These are phyloP conservation scores for Petrocephalus zakoni DNA, from an alignment of 2,113 vertebrate genomes.

Conservation along the genomic window DNA sequence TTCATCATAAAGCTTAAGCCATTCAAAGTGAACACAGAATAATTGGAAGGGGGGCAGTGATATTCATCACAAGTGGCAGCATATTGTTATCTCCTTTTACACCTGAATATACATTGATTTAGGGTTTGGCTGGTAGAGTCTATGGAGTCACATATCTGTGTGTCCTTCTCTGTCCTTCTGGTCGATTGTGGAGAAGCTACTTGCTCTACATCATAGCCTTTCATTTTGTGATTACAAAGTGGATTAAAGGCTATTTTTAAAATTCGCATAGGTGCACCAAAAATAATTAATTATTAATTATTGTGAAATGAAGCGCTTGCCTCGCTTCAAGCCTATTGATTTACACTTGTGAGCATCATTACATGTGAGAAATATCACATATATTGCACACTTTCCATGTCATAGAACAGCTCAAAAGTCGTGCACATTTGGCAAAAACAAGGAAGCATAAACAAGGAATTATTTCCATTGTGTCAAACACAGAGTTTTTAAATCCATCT, in stretches of 20 bases:
- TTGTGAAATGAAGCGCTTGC: not conserved
- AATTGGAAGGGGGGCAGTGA: not conserved
- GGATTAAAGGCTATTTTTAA: not conserved
- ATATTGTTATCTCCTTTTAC: not conserved
- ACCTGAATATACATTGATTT: not conserved
- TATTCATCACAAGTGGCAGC: not conserved
- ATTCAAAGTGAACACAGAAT: not conserved
- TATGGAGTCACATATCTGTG: not conserved
- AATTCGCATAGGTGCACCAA: not conserved
- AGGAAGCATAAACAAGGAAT: not conserved
- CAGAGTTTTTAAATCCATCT: not conserved
- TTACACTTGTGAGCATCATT: not conserved
- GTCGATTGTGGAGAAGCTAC: not conserved
- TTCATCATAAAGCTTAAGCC: not conserved
- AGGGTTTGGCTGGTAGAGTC: not conserved
- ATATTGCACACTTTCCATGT: not conserved
- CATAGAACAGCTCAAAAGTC: not conserved
- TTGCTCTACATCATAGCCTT: constrained; percentile 13
- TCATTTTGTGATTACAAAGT: constrained; percentile 19
- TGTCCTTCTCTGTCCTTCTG: not conserved
- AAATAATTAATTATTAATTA: constrained; percentile 6
- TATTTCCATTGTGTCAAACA: not conserved
- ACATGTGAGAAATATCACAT: not conserved
- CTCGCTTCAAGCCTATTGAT: not conserved
- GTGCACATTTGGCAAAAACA: not conserved